A percentile compares a stretch with the other conserved stretches of the same genome.
phyloP scores from a whole-genome alignment of 2,888 invertebrate species.

The Drosophila lacicola region DNA sequence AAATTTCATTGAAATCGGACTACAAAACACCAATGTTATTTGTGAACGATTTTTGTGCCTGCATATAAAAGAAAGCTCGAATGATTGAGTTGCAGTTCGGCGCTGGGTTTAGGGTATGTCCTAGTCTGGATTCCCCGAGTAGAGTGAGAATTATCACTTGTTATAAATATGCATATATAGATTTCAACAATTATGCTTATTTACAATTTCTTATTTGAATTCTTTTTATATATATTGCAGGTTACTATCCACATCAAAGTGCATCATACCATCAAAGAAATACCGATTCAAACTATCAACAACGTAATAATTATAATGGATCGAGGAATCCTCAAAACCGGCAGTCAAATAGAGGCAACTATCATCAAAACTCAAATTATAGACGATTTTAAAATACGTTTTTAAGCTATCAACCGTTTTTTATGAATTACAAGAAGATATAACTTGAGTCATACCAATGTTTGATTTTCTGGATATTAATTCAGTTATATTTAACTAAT shows the following conservation, averaged over 20 bases:
- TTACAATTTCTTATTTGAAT: background rate
- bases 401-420: background rate
- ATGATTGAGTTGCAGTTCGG: too few species aligned
- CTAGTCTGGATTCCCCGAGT: too few species aligned
- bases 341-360: slow-evolving; percentile 34
- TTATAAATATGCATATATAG: too few species aligned
- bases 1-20: too few species aligned
- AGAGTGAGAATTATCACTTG: too few species aligned
- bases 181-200: background rate
- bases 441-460: too few species aligned
- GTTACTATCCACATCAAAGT: slow-evolving; percentile 35
- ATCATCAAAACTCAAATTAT: slow-evolving; percentile 44
- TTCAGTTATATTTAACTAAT: too few species aligned
- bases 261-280: slow-evolving; percentile 41
- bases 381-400: slow-evolving; percentile 38
- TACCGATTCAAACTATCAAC: slow-evolving; percentile 39
- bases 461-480: too few species aligned
- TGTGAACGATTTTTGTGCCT: too few species aligned
- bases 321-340: slow-evolving; percentile 36
- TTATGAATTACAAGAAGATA: background rate
- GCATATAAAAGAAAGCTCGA: too few species aligned
- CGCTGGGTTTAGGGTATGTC: too few species aligned
- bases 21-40: too few species aligned
- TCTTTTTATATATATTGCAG: slow-evolving; percentile 22
- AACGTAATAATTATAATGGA: slow-evolving; percentile 33